Evolutionary conservation across 2,888 invertebrate genomes (phyloP).

Genomic region (Xestobium rufovillosum): DNA sequence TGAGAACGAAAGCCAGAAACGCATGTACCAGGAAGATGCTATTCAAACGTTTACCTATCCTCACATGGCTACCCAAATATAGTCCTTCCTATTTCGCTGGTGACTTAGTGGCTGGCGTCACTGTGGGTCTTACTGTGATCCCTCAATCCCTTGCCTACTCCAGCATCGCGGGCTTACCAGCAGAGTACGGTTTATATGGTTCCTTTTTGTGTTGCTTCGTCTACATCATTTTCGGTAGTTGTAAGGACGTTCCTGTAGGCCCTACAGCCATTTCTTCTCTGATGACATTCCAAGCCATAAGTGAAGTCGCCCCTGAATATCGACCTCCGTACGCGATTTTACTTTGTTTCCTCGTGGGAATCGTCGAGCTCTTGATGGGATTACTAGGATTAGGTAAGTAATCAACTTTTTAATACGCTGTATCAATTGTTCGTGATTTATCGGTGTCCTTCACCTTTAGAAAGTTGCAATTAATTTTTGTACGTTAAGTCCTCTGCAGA

Average conservation of each 20-base stretch:
- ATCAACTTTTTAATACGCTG: slow-evolving; percentile 5
- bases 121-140: slow-evolving; percentile 88
- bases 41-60: slow-evolving; percentile 65
- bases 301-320: slow-evolving; percentile 53
- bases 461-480: too few relatives aligned
- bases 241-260: slow-evolving; percentile 87
- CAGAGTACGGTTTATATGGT: slow-evolving; percentile 83
- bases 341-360: slow-evolving; percentile 65
- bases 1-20: slow-evolving; percentile 42
- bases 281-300: slow-evolving; percentile 71
- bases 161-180: slow-evolving; percentile 50
- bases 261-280: slow-evolving; percentile 89
- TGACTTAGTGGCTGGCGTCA: slow-evolving; percentile 82
- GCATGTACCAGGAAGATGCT: slow-evolving; percentile 64
- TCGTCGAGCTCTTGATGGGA: slow-evolving; percentile 74
- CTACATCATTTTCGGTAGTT: slow-evolving; percentile 85
- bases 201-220: slow-evolving; percentile 89
- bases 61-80: slow-evolving; percentile 74
- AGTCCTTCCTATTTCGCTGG: slow-evolving; percentile 64
- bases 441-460: too few relatives aligned
- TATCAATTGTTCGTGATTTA: too few relatives aligned
- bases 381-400: slow-evolving; percentile 64
- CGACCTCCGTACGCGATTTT: slow-evolving; percentile 75
- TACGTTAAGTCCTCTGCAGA: too few relatives aligned
- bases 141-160: slow-evolving; percentile 78